Evolutionary conservation across 2,113 vertebrate species (phyloP).

Genomic region (Aptenodytes patagonicus): DNA sequence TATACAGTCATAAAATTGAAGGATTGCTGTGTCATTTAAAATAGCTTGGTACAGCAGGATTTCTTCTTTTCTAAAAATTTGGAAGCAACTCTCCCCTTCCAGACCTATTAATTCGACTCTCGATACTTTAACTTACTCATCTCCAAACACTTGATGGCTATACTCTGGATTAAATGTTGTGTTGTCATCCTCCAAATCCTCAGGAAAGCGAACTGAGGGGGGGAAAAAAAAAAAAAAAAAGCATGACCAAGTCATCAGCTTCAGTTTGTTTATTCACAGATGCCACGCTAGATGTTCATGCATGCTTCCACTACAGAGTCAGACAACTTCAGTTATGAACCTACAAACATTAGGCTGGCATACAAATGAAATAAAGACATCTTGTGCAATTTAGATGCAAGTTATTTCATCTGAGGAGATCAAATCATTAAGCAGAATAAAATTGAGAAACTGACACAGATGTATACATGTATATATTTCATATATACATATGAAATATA

Average conservation of each 20-base stretch:
- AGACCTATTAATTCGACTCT: not conserved
- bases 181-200: constrained; percentile 93
- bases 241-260: not conserved
- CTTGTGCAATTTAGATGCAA: not conserved
- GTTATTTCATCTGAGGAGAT: not conserved
- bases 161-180: constrained; percentile 95
- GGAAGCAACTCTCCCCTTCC: not conserved
- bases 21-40: not conserved
- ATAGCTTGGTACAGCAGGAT: not conserved
- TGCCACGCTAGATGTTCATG: not conserved
- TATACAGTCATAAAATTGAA: not conserved
- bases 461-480: not conserved
- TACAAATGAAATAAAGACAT: not conserved
- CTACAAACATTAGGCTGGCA: not conserved
- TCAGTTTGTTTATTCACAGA: not conserved
- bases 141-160: constrained; percentile 95
- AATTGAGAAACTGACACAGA: not conserved
- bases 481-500: too few species aligned
- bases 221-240: not conserved
- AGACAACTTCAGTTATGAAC: not conserved
- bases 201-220: constrained; percentile 88
- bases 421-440: not conserved
- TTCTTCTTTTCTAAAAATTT: not conserved
- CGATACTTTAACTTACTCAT: constrained; percentile 87
- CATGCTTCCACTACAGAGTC: not conserved